Percentiles rank a stretch among this genome's conserved stretches.
phyloP scores from a whole-genome alignment of 2,113 vertebrate species.

The Alouatta palliata region DNA sequence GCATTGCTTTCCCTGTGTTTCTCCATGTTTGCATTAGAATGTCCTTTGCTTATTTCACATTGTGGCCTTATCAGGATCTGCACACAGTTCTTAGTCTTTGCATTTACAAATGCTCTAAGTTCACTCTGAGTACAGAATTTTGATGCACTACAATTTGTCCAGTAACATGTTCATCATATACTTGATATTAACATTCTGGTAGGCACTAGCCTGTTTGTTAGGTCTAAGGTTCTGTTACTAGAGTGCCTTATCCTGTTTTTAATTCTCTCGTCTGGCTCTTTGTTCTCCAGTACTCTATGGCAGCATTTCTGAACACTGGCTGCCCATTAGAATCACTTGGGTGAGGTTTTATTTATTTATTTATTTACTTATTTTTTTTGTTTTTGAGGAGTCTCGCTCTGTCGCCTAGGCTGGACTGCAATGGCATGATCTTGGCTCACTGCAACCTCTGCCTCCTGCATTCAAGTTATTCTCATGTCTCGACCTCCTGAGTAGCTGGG shows the following conservation, averaged over 20 bases:
- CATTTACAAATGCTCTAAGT: background rate
- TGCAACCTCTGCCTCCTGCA: too few species aligned
- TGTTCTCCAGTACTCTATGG: background rate
- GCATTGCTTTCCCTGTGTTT: background rate
- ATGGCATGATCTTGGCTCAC: too few species aligned
- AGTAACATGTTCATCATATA: background rate
- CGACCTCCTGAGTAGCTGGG: too few species aligned
- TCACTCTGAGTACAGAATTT: background rate
- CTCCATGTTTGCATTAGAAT: background rate
- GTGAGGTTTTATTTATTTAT: background rate
- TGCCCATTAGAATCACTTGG: background rate
- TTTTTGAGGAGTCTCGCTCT: too few species aligned
- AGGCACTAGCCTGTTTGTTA: background rate
- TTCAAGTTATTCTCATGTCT: too few species aligned
- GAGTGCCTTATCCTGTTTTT: background rate
- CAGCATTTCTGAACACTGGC: background rate
- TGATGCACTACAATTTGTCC: background rate
- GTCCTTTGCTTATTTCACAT: background rate
- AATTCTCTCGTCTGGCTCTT: background rate
- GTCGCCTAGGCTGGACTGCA: too few species aligned
- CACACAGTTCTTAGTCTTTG: background rate
- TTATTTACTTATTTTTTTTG: too few species aligned
- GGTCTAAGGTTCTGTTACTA: background rate
- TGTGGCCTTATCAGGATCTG: background rate
- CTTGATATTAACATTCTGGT: background rate